Evolutionary conservation across 2,797 vertebrate genomes (phyloP), one percentile per base, ranked within the genome.

Genomic region (Falco berigora): DNA sequence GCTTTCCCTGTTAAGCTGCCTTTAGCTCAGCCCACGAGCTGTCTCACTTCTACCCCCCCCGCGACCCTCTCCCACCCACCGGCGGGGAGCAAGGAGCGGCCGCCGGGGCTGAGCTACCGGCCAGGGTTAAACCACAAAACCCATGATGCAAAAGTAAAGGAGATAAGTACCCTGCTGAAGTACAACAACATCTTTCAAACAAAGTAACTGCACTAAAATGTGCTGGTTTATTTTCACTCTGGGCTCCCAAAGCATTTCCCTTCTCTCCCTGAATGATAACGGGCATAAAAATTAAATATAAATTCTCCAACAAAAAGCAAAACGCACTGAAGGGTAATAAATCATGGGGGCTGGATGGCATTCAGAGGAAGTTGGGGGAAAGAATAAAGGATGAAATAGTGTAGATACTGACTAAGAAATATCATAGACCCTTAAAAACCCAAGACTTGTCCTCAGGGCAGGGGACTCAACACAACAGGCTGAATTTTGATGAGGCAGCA

Each of bases 231-330:
- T 90, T 92, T 66, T 30, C 72, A 73, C 63, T 44, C 81, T 7
- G 52, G 61, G 78, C 52, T 89, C 75, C 78, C 72, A 77, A 42
- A 83, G 85, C 79, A 71, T 80, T 76, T 77, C 67, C 79, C 75
- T 88, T 52, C 75, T 63, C 76, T 86, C 82, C 61, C 64, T 64
- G 72, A 90, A 90, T 46, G 82, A 68, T 38, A 91, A 83, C 1
- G 0, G 89, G 75, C 34, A 80, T 74, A 90, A 95, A 94, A 91
- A 95, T 95, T 71, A 92, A 92, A 92, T 84, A 95, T 67, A 77
- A 94, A 74, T 63, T 90, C 93, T 77, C 87, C 82, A 80, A 63
- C 78, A 86, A 81, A 84, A 76, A 73, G 77, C 0, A 0, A 73
- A 79, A 91, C 0, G 0, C 52, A 19, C 24, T 36, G 81, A 86